These are phyloP conservation scores for Austrofundulus limnaeus DNA, from an alignment of 2,113 vertebrate genomes.

Conservation along the genomic window DNA sequence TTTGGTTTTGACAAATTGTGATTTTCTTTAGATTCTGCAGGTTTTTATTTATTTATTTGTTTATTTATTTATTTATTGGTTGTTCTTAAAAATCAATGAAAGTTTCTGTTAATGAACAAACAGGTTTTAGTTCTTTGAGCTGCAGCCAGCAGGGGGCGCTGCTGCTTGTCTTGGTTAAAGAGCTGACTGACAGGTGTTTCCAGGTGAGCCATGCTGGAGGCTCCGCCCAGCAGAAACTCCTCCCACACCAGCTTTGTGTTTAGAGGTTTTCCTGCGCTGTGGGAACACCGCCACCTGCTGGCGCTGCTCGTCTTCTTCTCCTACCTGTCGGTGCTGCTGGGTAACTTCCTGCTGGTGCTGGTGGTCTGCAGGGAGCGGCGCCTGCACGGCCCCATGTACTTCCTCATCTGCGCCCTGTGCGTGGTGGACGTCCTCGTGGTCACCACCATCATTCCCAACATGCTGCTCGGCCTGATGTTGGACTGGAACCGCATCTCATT, in stretches of 20 bases:
- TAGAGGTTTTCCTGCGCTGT: constrained; percentile 67
- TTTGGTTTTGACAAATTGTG: too few species aligned
- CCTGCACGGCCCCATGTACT: constrained; percentile 80
- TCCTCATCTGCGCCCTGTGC: constrained; percentile 77
- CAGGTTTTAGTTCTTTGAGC: too few species aligned
- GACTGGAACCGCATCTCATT: constrained; percentile 67
- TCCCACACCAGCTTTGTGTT: constrained; percentile 72
- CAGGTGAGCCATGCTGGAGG: constrained; percentile 35
- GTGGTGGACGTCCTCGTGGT: constrained; percentile 66
- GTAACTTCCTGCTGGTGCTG: constrained; percentile 66
- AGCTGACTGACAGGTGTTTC: neutral
- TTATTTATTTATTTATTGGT: too few species aligned
- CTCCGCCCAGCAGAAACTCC: constrained; percentile 41
- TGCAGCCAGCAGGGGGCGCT: too few species aligned
- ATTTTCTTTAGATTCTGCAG: too few species aligned
- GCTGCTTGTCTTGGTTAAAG: neutral
- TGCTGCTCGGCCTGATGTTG: constrained; percentile 71
- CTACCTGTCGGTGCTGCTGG: constrained; percentile 64
- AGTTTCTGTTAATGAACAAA: too few species aligned
- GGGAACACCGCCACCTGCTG: constrained; percentile 57
- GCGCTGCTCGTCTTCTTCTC: constrained; percentile 54
- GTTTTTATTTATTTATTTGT: too few species aligned
- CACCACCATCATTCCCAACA: constrained; percentile 69
- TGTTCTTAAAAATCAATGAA: too few species aligned
- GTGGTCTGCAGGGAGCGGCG: constrained; percentile 50